Base-by-base conservation (phyloP, 2,797 vertebrate genomes). In the Pseudomugil tenellus region DNA sequence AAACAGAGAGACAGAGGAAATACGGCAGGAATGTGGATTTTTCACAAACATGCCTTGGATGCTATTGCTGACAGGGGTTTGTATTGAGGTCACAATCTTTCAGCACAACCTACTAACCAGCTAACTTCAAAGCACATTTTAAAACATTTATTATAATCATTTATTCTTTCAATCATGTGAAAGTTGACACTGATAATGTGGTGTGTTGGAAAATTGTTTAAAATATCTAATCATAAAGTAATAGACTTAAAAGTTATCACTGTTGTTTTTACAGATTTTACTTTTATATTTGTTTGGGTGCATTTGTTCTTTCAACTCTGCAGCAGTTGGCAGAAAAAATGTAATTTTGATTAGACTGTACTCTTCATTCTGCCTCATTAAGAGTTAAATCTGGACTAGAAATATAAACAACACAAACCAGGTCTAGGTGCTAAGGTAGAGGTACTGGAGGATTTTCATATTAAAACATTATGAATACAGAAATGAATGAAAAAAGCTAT, bases 21-120 rank as follows among this genome's bases (percentile, higher is more conserved):
- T 54, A 56, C 46, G 16, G 5, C 43, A 48, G 35, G 41, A 23
- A 39, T 74, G 17, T 52, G 41, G 58, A 31, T 58, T 37, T 70
- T 69, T 23, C n/a, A 70, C 19, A 58, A 58, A 64, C 9, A 3
- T 35, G 52, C 29, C 19, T 46, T 10, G 13, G 35, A 13, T 48
- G 25, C 34, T 39, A 35, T 1, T 11, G 21, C 17, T n/a, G 34
- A 32, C 35, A 5, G 3, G 35, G 37, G 14, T 39, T 39, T 39
- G 16, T 39, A 39, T 16, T 39, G 37, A 39, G 37, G 37, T 39
- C 37, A 39, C 13, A 39, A 39, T 16, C 9, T 32, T 21, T 14
- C 55, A 16, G 19, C 29, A 17, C 26, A 26, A 26, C 31, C 9
- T 7, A 16, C 39, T 56, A 39, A 28, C 41, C 43, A 39, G 55